Evolutionary conservation across 1,140 invertebrate species (phyloP).

Genomic region (Trialeurodes vaporariorum): DNA sequence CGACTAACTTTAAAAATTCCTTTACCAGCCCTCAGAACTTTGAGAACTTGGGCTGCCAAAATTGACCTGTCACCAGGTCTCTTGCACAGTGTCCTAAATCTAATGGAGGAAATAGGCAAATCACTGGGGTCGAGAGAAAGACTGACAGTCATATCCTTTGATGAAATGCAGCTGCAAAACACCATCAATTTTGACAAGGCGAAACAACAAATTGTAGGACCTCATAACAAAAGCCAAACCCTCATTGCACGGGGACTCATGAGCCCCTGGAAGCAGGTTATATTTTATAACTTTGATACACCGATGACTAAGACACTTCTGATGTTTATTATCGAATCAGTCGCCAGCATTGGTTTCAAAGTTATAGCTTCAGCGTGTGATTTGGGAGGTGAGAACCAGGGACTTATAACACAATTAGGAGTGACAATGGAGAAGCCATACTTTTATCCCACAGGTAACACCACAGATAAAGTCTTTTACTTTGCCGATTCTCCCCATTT

Average conservation of each 20-base stretch:
- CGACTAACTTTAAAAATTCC: too few species aligned
- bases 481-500: not conserved
- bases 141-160: constrained; percentile 5
- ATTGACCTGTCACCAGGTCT: too few species aligned
- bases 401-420: not conserved
- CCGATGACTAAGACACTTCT: not conserved
- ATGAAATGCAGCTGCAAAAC: constrained; percentile 1
- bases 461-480: not conserved
- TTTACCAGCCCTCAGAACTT: too few species aligned
- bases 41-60: too few species aligned
- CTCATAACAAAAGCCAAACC: constrained; percentile 2
- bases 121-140: too few species aligned
- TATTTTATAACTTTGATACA: constrained; percentile 3
- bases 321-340: not conserved
- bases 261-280: constrained; percentile 1
- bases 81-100: too few species aligned
- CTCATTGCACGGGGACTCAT: constrained; percentile 3
- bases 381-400: not conserved
- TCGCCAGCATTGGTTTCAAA: not conserved
- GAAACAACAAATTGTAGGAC: constrained; percentile 2
- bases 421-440: not conserved
- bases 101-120: too few species aligned
- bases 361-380: not conserved
- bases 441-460: not conserved
- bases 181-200: not conserved